Base-by-base conservation (phyloP, 2,113 vertebrate genomes). In the Mystacornis crossleyi region DNA sequence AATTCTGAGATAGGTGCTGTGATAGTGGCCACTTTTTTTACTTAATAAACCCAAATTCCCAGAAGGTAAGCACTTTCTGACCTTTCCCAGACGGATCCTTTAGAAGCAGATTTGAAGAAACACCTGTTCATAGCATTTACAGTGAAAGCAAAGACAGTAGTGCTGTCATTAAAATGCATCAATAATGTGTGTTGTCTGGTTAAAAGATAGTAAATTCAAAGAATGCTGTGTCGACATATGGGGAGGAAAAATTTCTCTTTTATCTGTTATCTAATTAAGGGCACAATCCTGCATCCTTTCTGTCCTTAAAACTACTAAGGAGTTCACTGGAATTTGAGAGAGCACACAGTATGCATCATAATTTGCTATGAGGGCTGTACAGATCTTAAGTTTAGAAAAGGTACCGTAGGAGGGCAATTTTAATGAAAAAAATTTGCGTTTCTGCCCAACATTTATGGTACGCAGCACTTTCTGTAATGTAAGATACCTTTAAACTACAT, bases 401-500 rank as follows among this genome's bases (percentile, higher is more conserved):
- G 57, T 89, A 88, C 38, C 6, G 5, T 90, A 80, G 83, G 45
- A 34, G 90, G 65, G 80, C 80, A 87, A 81, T 94, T 95, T 86
- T 23, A 73, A 51, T 87, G 54, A 85, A 95, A 91, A 95, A 62
- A 92, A 60, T 33, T 29, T 9, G 20, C 9, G 2, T 17, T 91
- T 95, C 70, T 84, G 26, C 77, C 70, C 65, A 73, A 73, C 66
- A 62, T 82, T 88, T 89, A 75, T 72, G 81, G 47, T 75, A 87
- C 21, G 18, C 69, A 71, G 55, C 70, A 73, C 92, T 97, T 96
- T 93, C 89, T 86, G 58, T 95, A 86, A 50, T 58, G 77, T 87
- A 92, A 96, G 87, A 79, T 95, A 96, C 78, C 93, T 97, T 97
- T 86, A 96, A 93, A 95, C 77, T 78, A 82, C 82, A 62, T 94